Percentiles rank a stretch among this genome's conserved stretches.
phyloP scores from a whole-genome alignment of 2,888 invertebrate species.

The Eurytoma adleriae region DNA sequence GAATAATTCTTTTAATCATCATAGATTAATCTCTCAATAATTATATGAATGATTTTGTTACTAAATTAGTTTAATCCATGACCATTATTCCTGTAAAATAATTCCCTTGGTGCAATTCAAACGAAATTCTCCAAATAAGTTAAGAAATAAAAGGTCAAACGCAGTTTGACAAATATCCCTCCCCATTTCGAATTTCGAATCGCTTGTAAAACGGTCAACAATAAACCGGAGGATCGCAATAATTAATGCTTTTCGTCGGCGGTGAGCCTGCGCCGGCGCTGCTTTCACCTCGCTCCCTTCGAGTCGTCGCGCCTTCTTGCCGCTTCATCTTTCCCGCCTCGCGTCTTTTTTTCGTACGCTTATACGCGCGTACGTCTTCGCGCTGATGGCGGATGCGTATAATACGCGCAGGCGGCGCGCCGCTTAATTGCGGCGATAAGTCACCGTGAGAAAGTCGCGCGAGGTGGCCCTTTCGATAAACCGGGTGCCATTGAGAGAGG shows the following conservation, averaged over 20 bases:
- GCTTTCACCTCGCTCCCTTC: conserved; percentile 37
- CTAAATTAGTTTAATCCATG: too few species aligned
- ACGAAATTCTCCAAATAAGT: too few species aligned
- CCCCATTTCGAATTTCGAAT: background rate
- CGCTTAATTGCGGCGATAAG: conserved; percentile 54
- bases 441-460: conserved; percentile 52
- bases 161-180: too few species aligned
- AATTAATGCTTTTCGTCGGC: conserved; percentile 31
- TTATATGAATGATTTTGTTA: too few species aligned
- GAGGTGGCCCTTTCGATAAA: conserved; percentile 30
- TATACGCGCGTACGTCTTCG: background rate
- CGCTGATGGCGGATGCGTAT: conserved; percentile 11
- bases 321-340: conserved; percentile 3
- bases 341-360: conserved; percentile 25
- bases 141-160: too few species aligned
- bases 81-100: too few species aligned
- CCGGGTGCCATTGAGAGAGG: background rate
- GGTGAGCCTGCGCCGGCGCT: background rate
- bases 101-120: too few species aligned
- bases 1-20: too few species aligned
- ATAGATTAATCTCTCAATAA: too few species aligned
- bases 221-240: conserved; percentile 11
- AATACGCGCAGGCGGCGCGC: background rate
- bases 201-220: background rate
- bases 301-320: background rate